Percentiles rank a stretch among this genome's conserved stretches.
Evolutionary conservation across 2,888 invertebrate genomes (phyloP).

Genomic region (Notodonta ziczac): DNA sequence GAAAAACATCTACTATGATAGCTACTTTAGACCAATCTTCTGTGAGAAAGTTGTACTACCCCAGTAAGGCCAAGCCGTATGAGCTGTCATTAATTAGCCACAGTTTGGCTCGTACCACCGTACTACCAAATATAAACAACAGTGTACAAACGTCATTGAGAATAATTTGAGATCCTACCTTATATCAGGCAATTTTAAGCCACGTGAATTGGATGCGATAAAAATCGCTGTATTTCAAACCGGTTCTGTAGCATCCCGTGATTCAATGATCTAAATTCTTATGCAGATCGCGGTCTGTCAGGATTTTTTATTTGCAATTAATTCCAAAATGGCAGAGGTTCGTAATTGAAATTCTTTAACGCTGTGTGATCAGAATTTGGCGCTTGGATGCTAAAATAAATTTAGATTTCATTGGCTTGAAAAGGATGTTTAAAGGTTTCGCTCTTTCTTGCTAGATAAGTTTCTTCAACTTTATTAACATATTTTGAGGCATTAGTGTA

Average conservation of each 20-base stretch:
- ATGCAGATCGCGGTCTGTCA: slow-evolving; percentile 72
- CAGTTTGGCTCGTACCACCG: too few species aligned
- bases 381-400: neutral
- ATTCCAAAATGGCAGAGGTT: slow-evolving; percentile 61
- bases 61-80: too few species aligned
- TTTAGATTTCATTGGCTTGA: too few species aligned
- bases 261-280: slow-evolving; percentile 77
- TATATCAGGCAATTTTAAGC: slow-evolving; percentile 34
- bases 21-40: too few species aligned
- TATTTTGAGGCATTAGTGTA: too few species aligned
- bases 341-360: slow-evolving; percentile 74
- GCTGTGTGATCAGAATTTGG: slow-evolving; percentile 51
- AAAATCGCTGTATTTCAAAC: slow-evolving; percentile 79
- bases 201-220: slow-evolving; percentile 56
- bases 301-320: slow-evolving; percentile 78
- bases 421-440: too few species aligned
- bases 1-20: too few species aligned
- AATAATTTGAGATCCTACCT: slow-evolving; percentile 10
- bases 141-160: slow-evolving; percentile 21
- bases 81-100: too few species aligned
- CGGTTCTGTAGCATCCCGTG: slow-evolving; percentile 76
- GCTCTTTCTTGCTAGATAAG: too few species aligned
- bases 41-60: too few species aligned
- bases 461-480: too few species aligned
- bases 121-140: too few species aligned